phyloP scores from a whole-genome alignment of 2,888 invertebrate species.

The Netelia fuscicornis region DNA sequence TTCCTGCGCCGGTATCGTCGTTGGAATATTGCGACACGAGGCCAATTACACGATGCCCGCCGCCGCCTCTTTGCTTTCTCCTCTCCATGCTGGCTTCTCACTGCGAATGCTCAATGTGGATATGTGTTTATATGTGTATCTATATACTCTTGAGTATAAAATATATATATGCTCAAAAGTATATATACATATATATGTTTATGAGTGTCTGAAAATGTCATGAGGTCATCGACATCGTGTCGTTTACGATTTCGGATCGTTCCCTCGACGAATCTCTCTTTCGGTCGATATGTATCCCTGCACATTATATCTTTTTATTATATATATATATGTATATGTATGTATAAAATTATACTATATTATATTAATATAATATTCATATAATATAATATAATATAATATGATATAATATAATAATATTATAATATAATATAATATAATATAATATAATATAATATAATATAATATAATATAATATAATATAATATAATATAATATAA shows the following conservation, averaged over 20 bases:
- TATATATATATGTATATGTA: background rate
- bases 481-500: too few relatives aligned
- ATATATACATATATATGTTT: conserved; percentile 19
- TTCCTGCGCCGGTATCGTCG: conserved; percentile 47
- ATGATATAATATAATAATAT: too few relatives aligned
- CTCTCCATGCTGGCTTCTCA: conserved; percentile 71
- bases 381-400: too few relatives aligned
- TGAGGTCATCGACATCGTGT: conserved; percentile 78
- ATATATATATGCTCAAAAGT: background rate
- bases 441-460: too few relatives aligned
- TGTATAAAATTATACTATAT: too few relatives aligned
- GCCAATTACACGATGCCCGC: conserved; percentile 80
- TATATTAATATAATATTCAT: too few relatives aligned
- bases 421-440: too few relatives aligned
- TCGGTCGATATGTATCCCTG: conserved; percentile 33
- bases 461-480: too few relatives aligned
- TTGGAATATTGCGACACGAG: conserved; percentile 72
- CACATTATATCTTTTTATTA: conserved; percentile 20
- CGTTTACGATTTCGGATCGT: conserved; percentile 64
- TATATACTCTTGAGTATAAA: background rate
- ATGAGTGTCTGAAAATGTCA: conserved; percentile 80
- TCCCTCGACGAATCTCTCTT: conserved; percentile 60
- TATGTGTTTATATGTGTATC: conserved; percentile 14
- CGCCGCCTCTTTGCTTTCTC: conserved; percentile 81
- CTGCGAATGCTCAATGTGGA: conserved; percentile 35